Base-by-base conservation (phyloP, 2,113 vertebrate species). In the Daphoenositta chrysoptera region DNA sequence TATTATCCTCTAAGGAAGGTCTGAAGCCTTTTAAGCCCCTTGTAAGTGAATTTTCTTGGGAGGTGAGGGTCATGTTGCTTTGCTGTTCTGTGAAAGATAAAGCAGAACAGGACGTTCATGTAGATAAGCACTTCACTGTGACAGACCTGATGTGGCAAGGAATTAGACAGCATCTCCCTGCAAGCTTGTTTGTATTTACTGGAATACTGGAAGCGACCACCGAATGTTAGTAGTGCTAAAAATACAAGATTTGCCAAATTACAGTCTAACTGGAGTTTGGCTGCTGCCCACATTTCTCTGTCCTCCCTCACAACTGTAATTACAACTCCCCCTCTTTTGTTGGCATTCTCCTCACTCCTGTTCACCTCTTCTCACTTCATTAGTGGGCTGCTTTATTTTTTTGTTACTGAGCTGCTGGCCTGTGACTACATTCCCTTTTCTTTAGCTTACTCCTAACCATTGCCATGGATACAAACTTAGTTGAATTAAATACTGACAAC, bases 401-500 rank as follows among this genome's bases (percentile, higher is more conserved):
- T 47, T 86, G 48, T 89, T 75, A 30, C 76, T 35, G 72, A 94
- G 72, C 87, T 64, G 37, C 76, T 92, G 69, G 87, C 57, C 81
- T 89, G 64, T 78, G 83, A 45, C 89, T 92, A 21, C 53, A 44
- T 82, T 89, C 50, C 83, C 76, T 66, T 89, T 72, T 40, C 78
- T 93, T 83, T 63, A 78, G 80, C 68, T 82, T 84, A 22, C 68
- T 81, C 54, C 60, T 89, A 78, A 90, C 68, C 56, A 95, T 96
- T 92, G 65, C 94, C 77, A 94, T 95, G 91, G 95, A 89, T 90
- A 92, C 93, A 93, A 94, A 94, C 89, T 73, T 81, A 56, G 68
- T 48, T 75, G 91, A 93, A 94, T 95, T 95, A 93, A 94, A 89
- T 87, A 87, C 86, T 92, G 93, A 94, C 94, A 97, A 86, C 72